phyloP scores from a whole-genome alignment of 1,140 invertebrate species.

The Harpegnathos saltator region DNA sequence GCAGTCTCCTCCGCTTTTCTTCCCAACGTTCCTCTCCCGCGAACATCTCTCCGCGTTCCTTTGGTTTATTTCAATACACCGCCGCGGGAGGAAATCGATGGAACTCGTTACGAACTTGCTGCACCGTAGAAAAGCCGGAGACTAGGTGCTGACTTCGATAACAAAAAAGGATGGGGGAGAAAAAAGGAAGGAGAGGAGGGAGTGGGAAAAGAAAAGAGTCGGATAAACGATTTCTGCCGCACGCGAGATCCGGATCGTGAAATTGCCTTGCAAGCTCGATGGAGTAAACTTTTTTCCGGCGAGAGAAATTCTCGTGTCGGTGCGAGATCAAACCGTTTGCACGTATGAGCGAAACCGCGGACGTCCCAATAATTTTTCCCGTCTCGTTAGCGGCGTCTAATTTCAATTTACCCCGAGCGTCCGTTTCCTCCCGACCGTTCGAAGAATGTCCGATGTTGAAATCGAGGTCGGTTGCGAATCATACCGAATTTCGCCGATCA shows the following conservation, averaged over 20 bases:
- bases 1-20: constrained; percentile 24
- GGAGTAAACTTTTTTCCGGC: constrained; percentile 45
- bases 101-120: constrained; percentile 65
- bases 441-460: background rate
- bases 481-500: background rate
- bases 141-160: constrained; percentile 56
- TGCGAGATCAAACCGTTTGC: constrained; percentile 20
- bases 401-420: background rate
- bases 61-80: constrained; percentile 71
- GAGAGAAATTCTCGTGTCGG: constrained; percentile 46
- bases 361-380: constrained; percentile 19
- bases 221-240: constrained; percentile 23
- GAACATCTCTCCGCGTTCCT: constrained; percentile 63
- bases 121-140: constrained; percentile 61
- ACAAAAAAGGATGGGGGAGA: constrained; percentile 30
- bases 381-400: background rate
- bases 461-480: background rate
- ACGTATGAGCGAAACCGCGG: background rate
- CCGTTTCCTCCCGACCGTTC: background rate
- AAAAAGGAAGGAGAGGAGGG: background rate
- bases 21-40: background rate
- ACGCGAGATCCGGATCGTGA: constrained; percentile 52
- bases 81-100: constrained; percentile 58
- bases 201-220: constrained; percentile 36
- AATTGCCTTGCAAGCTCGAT: constrained; percentile 52